Evolutionary conservation across 2,888 invertebrate genomes (phyloP).

Genomic region (Tipula lateralis): DNA sequence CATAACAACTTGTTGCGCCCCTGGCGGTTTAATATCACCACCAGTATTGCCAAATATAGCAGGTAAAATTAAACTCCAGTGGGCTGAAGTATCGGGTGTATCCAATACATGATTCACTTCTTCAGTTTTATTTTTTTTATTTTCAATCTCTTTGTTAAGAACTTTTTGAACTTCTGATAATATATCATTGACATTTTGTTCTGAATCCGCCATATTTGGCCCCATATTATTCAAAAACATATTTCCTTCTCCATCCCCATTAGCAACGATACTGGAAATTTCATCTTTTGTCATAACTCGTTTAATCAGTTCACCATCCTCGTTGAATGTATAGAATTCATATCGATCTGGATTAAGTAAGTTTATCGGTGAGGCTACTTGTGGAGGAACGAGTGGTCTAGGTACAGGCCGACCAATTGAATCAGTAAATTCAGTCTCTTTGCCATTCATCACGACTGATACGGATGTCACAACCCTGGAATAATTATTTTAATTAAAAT

Average conservation of each 20-base stretch:
- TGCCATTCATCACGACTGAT: constrained; percentile 58
- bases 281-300: constrained; percentile 78
- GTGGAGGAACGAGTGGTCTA: constrained; percentile 58
- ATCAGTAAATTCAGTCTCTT: constrained; percentile 61
- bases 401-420: constrained; percentile 63
- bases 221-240: constrained; percentile 44
- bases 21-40: constrained; percentile 56
- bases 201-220: constrained; percentile 52
- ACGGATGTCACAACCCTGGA: constrained; percentile 62
- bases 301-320: constrained; percentile 75
- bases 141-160: constrained; percentile 66
- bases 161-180: constrained; percentile 80
- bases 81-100: constrained; percentile 67
- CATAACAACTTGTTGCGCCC: constrained; percentile 47
- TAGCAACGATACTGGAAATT: constrained; percentile 79
- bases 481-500: constrained; percentile 34
- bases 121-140: constrained; percentile 54
- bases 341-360: constrained; percentile 76
- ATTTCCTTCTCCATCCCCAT: constrained; percentile 66
- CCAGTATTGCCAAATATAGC: constrained; percentile 71
- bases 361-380: constrained; percentile 73
- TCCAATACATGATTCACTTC: constrained; percentile 56
- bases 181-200: constrained; percentile 70
- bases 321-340: constrained; percentile 82
- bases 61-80: constrained; percentile 78